A percentile compares a stretch with the other conserved stretches of the same genome.
Evolutionary conservation across 2,113 vertebrate genomes (phyloP).

Genomic region (Geococcyx californianus): DNA sequence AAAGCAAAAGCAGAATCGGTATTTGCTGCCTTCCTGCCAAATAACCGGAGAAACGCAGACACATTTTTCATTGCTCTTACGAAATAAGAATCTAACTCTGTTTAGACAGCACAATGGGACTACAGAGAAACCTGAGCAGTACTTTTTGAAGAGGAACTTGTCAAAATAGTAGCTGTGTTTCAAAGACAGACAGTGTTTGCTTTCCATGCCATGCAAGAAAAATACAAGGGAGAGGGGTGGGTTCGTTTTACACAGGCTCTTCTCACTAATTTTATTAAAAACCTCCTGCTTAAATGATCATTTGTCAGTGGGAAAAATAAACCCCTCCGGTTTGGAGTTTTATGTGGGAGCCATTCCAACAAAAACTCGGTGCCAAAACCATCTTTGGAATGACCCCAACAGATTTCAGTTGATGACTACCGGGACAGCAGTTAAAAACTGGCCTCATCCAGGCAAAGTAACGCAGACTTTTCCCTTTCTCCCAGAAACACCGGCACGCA

Average conservation of each 20-base stretch:
- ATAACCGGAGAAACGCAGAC: conserved; percentile 11
- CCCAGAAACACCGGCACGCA: background rate
- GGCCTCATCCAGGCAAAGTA: background rate
- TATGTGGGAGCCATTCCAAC: background rate
- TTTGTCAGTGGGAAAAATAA: conserved; percentile 17
- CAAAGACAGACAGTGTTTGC: conserved; percentile 37
- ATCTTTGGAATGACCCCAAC: background rate
- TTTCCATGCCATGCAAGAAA: conserved; percentile 12
- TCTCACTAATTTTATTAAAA: conserved; percentile 22
- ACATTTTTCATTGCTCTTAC: conserved; percentile 37
- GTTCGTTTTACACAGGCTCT: background rate
- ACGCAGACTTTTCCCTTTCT: background rate
- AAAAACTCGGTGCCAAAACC: conserved; percentile 12
- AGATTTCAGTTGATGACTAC: background rate
- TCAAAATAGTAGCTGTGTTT: conserved; percentile 48
- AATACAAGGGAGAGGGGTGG: background rate
- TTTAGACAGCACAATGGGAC: conserved; percentile 32
- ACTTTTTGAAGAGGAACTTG: conserved; percentile 49
- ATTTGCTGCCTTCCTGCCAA: background rate
- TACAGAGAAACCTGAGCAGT: conserved; percentile 47
- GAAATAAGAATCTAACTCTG: conserved; percentile 35
- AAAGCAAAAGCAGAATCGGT: background rate
- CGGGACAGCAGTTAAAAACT: background rate
- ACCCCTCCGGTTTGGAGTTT: background rate
- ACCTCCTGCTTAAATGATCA: conserved; percentile 36